These are phyloP conservation scores for Meloe dianella DNA, from an alignment of 2,888 invertebrate species.

Conservation along the genomic window DNA sequence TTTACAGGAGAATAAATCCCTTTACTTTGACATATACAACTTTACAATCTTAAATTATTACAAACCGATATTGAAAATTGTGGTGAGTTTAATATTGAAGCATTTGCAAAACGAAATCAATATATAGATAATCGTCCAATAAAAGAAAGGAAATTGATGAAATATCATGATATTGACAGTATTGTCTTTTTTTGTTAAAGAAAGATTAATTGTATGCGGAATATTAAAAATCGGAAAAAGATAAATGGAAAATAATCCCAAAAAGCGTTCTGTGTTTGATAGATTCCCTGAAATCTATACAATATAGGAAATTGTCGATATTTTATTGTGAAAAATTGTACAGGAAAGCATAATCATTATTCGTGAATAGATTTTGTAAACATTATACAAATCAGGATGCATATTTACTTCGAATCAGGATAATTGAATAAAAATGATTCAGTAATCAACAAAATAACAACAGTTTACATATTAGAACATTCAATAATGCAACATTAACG, in stretches of 20 bases:
- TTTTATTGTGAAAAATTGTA: background rate
- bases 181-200: constrained; percentile 5
- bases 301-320: background rate
- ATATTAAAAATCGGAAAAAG: background rate
- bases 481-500: too few species aligned
- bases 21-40: constrained; percentile 23
- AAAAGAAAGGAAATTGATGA: background rate
- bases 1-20: constrained; percentile 21
- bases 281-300: background rate
- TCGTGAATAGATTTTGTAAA: background rate
- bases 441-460: too few species aligned
- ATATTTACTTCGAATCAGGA: background rate
- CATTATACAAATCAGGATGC: background rate
- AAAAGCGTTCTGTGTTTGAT: background rate
- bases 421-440: background rate
- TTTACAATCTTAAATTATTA: constrained; percentile 18
- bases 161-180: background rate
- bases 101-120: background rate
- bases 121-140: background rate
- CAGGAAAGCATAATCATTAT: background rate
- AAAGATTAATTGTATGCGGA: background rate
- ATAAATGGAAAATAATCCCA: background rate
- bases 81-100: background rate
- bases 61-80: constrained; percentile 7
- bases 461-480: too few species aligned